phyloP scores from a whole-genome alignment of 2,888 invertebrate genomes.

The Drosophila colorata region DNA sequence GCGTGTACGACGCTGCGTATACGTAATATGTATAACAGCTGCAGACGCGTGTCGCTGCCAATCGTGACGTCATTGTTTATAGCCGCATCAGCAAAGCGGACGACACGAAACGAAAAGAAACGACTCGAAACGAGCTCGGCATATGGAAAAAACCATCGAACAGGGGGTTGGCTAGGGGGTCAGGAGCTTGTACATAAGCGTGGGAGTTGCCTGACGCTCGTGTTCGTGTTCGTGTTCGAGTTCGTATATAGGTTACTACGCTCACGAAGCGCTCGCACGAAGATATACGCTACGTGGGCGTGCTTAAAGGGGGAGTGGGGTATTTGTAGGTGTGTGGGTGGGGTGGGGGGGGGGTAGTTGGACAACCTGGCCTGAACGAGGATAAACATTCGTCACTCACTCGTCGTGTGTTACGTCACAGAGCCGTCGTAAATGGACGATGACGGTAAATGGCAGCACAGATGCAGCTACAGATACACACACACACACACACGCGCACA shows the following conservation, averaged over 20 bases:
- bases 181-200: constrained; percentile 19
- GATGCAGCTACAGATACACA: constrained; percentile 31
- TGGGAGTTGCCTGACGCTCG: constrained; percentile 34
- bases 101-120: background rate
- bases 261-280: constrained; percentile 57
- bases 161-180: background rate
- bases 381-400: constrained; percentile 67
- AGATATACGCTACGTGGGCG: constrained; percentile 76
- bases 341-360: background rate
- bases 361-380: constrained; percentile 40
- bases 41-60: constrained; percentile 58
- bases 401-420: constrained; percentile 65
- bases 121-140: constrained; percentile 18
- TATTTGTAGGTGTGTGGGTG: background rate
- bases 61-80: constrained; percentile 72
- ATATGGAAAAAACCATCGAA: constrained; percentile 31
- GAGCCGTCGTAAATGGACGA: constrained; percentile 54
- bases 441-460: constrained; percentile 57
- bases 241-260: constrained; percentile 80
- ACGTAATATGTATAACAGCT: constrained; percentile 56
- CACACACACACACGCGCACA: constrained; percentile 9
- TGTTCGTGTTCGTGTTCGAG: too few species aligned
- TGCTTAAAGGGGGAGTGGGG: background rate
- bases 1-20: constrained; percentile 58
- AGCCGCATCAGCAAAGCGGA: constrained; percentile 19